Evolutionary conservation across 2,888 invertebrate genomes (phyloP), one percentile per base, ranked within the genome.

Genomic region (Sphaerophoria taeniata): DNA sequence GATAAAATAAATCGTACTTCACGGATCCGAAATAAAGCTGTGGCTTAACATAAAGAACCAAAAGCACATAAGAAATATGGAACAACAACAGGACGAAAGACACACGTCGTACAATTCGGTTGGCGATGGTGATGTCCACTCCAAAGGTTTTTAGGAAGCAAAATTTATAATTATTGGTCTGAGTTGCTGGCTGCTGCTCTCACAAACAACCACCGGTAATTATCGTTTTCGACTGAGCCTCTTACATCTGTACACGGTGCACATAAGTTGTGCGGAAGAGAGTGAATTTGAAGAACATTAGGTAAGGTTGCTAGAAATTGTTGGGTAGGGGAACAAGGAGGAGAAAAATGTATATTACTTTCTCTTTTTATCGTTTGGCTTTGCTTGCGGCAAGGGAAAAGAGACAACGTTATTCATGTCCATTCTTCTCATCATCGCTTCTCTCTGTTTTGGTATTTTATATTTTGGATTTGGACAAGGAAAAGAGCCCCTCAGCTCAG

Each of bases 131-230:
- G 65, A 70, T 77, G 73, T 77, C 69, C 69, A 86, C 79, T 79
- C 83, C 72, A 74, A 31, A 65, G 6, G 74, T 49, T 82, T 63
- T 82, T 45, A 82, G 51, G 78, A 82, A 82, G 70, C 60, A 73
- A 75, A 78, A 56, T 49, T 65, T 79, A 83, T 87, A 83, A 83
- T 83, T 83, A 83, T 79, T 86, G 60, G 78, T 78, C 67, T 78
- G 65, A 77, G 72, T 67, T 76, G 75, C 67, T 60, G 73, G 67
- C 43, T 43, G 12, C 12, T 9, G 43, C 81, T 85, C 81, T 85
- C 81, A 67, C 81, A 90, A 91, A 91, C 90, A 90, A 90, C 91
- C 91, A 91, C 90, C 90, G 89, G 91, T 91, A 91, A 91, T 91
- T 91, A 91, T 91, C 90, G 89, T 90, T 90, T 90, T 88, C 90